Evolutionary conservation across 2,113 vertebrate genomes (phyloP).

Genomic region (Strix uralensis): DNA sequence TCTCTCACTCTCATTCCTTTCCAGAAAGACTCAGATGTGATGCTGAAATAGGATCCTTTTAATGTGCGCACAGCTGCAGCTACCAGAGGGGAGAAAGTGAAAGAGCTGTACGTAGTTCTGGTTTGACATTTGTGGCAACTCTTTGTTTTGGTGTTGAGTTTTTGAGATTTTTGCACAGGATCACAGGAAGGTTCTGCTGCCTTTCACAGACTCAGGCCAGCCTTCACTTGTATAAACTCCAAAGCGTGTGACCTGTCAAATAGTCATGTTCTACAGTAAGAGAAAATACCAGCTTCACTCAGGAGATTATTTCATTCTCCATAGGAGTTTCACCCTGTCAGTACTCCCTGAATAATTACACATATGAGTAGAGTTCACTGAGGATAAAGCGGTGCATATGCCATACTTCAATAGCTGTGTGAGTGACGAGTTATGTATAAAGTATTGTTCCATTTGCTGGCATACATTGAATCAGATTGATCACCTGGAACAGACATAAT

Average conservation of each 20-base stretch:
- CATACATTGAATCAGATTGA: not conserved
- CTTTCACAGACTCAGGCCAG: not conserved
- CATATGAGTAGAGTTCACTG: not conserved
- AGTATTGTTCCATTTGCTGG: not conserved
- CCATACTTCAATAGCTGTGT: not conserved
- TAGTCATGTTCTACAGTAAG: not conserved
- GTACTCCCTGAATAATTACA: not conserved
- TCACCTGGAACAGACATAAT: not conserved
- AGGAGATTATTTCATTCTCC: not conserved
- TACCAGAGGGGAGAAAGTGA: not conserved
- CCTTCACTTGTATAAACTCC: not conserved
- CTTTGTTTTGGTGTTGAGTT: not conserved
- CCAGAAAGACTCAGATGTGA: not conserved
- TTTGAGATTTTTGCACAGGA: not conserved
- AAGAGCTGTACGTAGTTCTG: not conserved
- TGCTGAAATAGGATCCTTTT: not conserved
- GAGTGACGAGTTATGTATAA: not conserved
- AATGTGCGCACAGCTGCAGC: not conserved
- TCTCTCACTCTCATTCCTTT: not conserved
- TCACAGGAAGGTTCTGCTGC: not conserved
- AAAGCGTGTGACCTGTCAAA: not conserved
- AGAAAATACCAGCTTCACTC: not conserved
- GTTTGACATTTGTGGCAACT: not conserved
- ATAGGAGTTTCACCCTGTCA: not conserved
- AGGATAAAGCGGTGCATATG: not conserved